Percentiles rank a stretch among this genome's conserved stretches.
phyloP scores from a whole-genome alignment of 2,888 invertebrate species.

The Lochmaea capreae region DNA sequence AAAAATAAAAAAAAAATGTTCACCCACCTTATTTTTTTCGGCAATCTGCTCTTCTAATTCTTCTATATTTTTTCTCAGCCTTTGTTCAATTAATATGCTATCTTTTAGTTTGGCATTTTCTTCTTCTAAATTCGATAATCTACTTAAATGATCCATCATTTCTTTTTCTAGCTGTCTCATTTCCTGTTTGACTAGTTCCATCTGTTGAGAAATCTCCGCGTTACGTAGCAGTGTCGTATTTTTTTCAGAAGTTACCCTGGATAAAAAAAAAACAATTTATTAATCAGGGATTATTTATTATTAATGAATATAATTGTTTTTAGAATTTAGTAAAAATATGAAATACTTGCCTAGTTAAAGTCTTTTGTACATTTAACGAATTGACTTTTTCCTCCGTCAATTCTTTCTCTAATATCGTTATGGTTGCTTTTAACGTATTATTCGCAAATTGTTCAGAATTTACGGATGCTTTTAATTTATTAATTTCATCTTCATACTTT shows the following conservation, averaged over 20 bases:
- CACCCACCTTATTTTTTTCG: slow-evolving; percentile 73
- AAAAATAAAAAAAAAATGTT: background rate
- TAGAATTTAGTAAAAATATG: too few relatives aligned
- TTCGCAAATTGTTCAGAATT: slow-evolving; percentile 71
- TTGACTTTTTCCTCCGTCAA: slow-evolving; percentile 69
- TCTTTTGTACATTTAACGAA: slow-evolving; percentile 64
- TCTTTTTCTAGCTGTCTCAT: slow-evolving; percentile 77
- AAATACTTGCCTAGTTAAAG: slow-evolving; percentile 60
- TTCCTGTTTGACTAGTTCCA: slow-evolving; percentile 81
- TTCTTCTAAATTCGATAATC: slow-evolving; percentile 70
- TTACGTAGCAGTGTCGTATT: slow-evolving; percentile 81
- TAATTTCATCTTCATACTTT: slow-evolving; percentile 67
- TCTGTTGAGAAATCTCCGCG: slow-evolving; percentile 84
- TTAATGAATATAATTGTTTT: too few relatives aligned
- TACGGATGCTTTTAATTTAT: slow-evolving; percentile 66
- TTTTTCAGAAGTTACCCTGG: slow-evolving; percentile 79
- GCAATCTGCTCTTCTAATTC: slow-evolving; percentile 72
- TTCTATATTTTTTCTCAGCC: slow-evolving; percentile 66
- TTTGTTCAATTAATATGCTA: slow-evolving; percentile 66
- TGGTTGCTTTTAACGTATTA: slow-evolving; percentile 66
- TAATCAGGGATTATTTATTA: too few relatives aligned
- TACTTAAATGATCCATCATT: slow-evolving; percentile 71
- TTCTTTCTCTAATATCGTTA: slow-evolving; percentile 67
- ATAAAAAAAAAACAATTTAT: too few relatives aligned
- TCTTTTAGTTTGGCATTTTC: slow-evolving; percentile 62